Base-by-base conservation (phyloP, 2,888 invertebrate species). In the Parasteatoda lunata region DNA sequence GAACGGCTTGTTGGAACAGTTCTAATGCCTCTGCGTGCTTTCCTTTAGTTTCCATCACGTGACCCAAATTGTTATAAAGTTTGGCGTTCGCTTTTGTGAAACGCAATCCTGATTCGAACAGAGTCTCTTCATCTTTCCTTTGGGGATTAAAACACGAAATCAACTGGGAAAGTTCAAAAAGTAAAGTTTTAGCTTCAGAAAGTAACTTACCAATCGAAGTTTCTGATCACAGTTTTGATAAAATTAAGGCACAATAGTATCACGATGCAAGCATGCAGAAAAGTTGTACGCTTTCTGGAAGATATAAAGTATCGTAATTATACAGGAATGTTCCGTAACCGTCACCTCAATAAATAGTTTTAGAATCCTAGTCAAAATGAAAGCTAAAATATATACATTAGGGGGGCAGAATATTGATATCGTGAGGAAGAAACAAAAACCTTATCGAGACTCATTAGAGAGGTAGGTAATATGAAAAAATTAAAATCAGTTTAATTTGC, bases 41-140 rank as follows among this genome's bases (percentile, higher is more conserved):
- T 3, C 93, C 94, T 90, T 95, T 94, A 88, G 94, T 95, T 93
- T 98, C 98, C 90, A 98, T 93, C 0, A 97, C 97, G 92, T 98
- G 98, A 0, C 98, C 98, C 3, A 98, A 97, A 92, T 98, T 98
- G 93, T 98, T 98, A 93, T 97, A 98, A 47, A 98, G 93, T 92
- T 98, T 98, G 49, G 98, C 98, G 93, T 98, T 98, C 89, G 95
- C 94, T 90, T 95, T 95, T 83, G 91, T 98, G 75, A 97, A 95
- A 91, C 93, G 93, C 79, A 98, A 93, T 30, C 97, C 98, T 2
- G 98, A 96, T 94, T 96, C 96, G 93, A 98, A 98, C 91, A 98
- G 95, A 48, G 96, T 95, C 92, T 98, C 97, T 92, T 98, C 98
- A 90, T 95, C 95, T 92, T 95, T 94, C 86, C 80, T 30, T n/a